phyloP scores from a whole-genome alignment of 2,797 vertebrate genomes.

The Benthosema pterotum region DNA sequence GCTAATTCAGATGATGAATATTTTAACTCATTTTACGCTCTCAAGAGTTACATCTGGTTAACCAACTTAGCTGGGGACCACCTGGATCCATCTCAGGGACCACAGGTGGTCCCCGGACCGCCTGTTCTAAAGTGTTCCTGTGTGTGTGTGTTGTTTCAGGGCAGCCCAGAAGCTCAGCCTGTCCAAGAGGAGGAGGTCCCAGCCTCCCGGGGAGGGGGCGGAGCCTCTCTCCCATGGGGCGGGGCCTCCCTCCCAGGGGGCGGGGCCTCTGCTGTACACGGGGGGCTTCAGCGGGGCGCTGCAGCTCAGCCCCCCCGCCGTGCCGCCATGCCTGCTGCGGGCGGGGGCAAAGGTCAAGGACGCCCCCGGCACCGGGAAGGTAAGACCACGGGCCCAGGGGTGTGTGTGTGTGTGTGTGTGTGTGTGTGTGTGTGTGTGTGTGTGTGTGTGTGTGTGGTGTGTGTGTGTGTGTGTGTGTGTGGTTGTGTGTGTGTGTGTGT shows the following conservation, averaged over 20 bases:
- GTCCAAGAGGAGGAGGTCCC: slow-evolving; percentile 88
- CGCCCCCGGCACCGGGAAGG: slow-evolving; percentile 89
- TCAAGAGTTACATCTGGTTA: no score
- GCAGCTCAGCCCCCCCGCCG: slow-evolving; percentile 88
- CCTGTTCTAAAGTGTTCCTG: not conserved
- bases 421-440: not conserved
- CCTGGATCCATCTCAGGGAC: no score
- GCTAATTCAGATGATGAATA: no score
- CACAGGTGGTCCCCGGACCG: no score
- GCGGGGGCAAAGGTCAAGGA: slow-evolving; percentile 91
- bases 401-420: not conserved
- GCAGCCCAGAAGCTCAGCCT: slow-evolving; percentile 94
- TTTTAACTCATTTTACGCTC: no score
- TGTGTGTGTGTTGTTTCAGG: slow-evolving; percentile 73
- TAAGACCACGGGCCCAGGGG: slow-evolving; percentile 53
- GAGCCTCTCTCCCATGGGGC: slow-evolving; percentile 53
- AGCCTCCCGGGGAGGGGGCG: slow-evolving; percentile 81
- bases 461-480: not conserved
- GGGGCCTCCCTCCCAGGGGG: slow-evolving; percentile 57
- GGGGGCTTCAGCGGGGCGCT: slow-evolving; percentile 87
- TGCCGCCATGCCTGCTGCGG: slow-evolving; percentile 90
- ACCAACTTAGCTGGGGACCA: no score
- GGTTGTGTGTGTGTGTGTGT: not conserved
- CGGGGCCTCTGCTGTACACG: slow-evolving; percentile 78
- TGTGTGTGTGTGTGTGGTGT: not conserved